These are phyloP conservation scores for Pseudorhiza aurosa DNA, from an alignment of 30 jellyfish, hydroid and myxozoan species.

Conservation along the genomic window DNA sequence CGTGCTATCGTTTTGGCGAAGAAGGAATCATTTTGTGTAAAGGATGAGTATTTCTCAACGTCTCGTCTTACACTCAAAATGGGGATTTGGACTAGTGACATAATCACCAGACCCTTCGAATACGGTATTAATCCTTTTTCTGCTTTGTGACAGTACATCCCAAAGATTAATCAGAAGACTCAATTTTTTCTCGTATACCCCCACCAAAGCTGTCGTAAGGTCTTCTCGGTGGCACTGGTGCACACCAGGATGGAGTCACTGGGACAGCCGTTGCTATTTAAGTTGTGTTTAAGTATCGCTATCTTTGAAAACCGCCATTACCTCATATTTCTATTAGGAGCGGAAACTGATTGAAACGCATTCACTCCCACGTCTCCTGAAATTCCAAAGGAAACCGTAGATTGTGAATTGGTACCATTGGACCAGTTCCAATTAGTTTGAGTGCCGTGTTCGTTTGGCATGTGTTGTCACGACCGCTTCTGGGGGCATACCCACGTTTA, in stretches of 20 bases:
- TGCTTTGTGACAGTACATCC: too few relatives aligned
- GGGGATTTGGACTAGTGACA: too few relatives aligned
- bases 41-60: too few relatives aligned
- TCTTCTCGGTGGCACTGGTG: neutral
- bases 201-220: too few relatives aligned
- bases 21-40: too few relatives aligned
- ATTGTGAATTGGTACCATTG: neutral
- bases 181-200: too few relatives aligned
- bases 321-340: neutral
- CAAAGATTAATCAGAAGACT: too few relatives aligned
- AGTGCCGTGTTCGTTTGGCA: neutral
- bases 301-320: neutral
- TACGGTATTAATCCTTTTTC: too few relatives aligned
- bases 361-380: neutral
- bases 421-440: neutral
- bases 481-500: neutral
- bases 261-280: neutral
- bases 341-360: conserved; percentile 6
- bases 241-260: neutral
- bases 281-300: neutral
- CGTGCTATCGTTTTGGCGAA: too few relatives aligned
- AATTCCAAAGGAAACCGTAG: neutral
- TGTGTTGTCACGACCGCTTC: neutral
- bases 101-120: too few relatives aligned
- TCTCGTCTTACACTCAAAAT: too few relatives aligned